phyloP scores from a whole-genome alignment of 2,113 vertebrate genomes.

The Podarcis muralis region DNA sequence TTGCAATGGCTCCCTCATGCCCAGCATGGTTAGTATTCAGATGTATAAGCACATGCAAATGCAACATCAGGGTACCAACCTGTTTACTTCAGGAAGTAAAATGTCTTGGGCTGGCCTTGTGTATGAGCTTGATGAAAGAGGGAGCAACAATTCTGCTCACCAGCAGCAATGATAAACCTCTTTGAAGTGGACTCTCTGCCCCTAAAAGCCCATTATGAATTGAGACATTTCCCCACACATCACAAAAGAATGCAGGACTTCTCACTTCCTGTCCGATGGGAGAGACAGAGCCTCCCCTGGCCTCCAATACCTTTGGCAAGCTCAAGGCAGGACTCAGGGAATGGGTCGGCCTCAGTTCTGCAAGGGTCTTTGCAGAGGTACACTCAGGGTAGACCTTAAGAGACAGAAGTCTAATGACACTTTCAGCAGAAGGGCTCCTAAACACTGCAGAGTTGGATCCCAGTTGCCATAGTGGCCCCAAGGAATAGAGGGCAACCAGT shows the following conservation, averaged over 20 bases:
- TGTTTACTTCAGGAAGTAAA: too few relatives aligned
- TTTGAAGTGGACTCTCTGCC: neutral
- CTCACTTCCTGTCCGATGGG: neutral
- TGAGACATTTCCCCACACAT: neutral
- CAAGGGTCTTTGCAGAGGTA: too few relatives aligned
- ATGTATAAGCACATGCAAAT: too few relatives aligned
- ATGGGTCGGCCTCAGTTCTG: too few relatives aligned
- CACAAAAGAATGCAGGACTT: neutral
- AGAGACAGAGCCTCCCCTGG: neutral
- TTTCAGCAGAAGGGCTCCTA: too few relatives aligned
- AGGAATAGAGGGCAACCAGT: neutral
- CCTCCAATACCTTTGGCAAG: neutral
- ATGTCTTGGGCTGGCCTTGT: slow-evolving; percentile 28
- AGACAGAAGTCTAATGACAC: too few relatives aligned
- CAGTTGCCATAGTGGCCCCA: neutral
- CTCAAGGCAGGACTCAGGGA: neutral
- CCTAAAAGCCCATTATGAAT: neutral
- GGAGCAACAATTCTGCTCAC: too few relatives aligned
- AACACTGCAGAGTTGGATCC: too few relatives aligned
- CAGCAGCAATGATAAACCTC: neutral
- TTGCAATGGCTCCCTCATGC: neutral
- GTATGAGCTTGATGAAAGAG: slow-evolving; percentile 18
- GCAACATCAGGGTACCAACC: too few relatives aligned
- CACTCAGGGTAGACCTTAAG: too few relatives aligned
- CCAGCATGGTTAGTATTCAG: neutral